Base-by-base conservation (phyloP, 2,888 invertebrate genomes). In the Tetanocera ferruginea region DNA sequence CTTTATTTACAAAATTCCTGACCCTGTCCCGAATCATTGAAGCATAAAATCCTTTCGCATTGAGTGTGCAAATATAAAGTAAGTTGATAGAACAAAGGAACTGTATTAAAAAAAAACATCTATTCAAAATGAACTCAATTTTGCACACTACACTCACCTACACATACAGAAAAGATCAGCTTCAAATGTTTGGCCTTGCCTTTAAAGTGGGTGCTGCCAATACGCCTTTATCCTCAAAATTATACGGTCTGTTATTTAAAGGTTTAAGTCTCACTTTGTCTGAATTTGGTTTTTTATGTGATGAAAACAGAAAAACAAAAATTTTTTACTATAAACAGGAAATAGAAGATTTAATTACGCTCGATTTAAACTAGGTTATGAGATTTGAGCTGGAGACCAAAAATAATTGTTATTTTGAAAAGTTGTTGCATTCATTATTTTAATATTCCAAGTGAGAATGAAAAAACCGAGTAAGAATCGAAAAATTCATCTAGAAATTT, bases 41-140 rank as follows among this genome's bases (percentile, higher is more conserved):
- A 57, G 55, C 57, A 37, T 57, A 57, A 72, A 57, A 57, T 57
- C 55, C 57, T 14, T 72, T 72, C 34, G 14, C 34, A 31, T 34
- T 31, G 19, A 34, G 23, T 19, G 37, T 34, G 31, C 43, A 69
- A 49, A 69, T 51, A 51, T 43, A 43, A 11, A 43, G 51, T 19
- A 28, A 51, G 11, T 25, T 49, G 3, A n/a, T 25, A n/a, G 72
- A 69, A 69, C 51, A 69, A 69, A 69, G 14, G 51, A 49, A 17
- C 51, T 51, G 14, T 43, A 23, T 14, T 23, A 25, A 52, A 9
- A 19, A 34, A 28, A 66, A n/a, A 31, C 19, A 37, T 66, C 6
- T 23, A 28, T 11, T 37, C 23, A 14, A 67, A 43, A 37, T 67
- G 43, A 23, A 43, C 67, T 31, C n/a, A 67, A 34, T 67, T 67